Percentiles rank a stretch among this genome's conserved stretches.
These are phyloP conservation scores for Brachystomella parvula DNA, from an alignment of 1,140 invertebrate species.

Conservation along the genomic window DNA sequence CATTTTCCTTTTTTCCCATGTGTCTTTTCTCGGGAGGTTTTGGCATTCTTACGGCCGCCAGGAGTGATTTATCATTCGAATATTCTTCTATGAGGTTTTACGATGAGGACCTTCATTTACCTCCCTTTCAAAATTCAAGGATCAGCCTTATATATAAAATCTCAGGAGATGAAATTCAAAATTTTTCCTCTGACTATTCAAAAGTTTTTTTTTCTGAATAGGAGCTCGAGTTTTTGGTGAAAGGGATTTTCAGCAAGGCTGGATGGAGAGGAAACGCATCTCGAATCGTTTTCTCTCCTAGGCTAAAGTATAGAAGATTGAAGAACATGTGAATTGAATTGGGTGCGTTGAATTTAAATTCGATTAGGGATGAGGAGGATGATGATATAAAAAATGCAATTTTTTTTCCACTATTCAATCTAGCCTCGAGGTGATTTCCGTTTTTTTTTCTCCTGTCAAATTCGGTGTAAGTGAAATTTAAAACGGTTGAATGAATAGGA, in stretches of 20 bases:
- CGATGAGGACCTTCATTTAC: neutral
- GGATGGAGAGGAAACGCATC: too few species aligned
- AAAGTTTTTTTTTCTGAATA: neutral
- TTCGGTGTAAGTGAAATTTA: too few species aligned
- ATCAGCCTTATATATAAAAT: neutral
- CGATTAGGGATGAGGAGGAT: neutral
- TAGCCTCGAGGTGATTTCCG: too few species aligned
- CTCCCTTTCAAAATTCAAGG: neutral
- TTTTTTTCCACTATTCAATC: too few species aligned
- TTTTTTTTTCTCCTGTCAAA: too few species aligned
- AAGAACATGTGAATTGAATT: slow-evolving; percentile 6
- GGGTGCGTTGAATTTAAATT: slow-evolving; percentile 7
- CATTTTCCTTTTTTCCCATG: neutral
- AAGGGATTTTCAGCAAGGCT: too few species aligned
- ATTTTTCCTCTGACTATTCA: neutral
- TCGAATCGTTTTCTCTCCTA: too few species aligned
- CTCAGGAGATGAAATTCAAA: neutral
- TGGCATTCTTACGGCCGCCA: neutral
- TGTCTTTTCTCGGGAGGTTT: slow-evolving; percentile 2
- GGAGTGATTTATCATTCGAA: slow-evolving; percentile 13
- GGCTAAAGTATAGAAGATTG: too few species aligned
- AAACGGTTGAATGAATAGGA: too few species aligned
- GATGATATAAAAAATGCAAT: neutral
- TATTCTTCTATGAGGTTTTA: slow-evolving; percentile 1
- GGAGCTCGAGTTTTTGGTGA: too few species aligned